Conservation (phyloP, 2,113 vertebrate genomes). For the Grallaria varia region DNA sequence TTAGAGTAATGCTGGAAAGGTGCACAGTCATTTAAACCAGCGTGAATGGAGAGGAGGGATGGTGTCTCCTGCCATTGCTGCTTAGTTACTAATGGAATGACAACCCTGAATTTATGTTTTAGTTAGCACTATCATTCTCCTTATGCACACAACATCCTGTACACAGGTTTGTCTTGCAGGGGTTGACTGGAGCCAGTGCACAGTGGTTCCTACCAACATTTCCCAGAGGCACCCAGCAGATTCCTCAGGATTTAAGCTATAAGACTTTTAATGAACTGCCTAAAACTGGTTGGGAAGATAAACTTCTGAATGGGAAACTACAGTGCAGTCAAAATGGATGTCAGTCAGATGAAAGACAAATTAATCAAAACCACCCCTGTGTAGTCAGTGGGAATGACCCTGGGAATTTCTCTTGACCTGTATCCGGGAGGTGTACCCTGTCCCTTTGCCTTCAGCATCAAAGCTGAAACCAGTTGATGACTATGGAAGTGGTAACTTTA, state of each 20-base stretch:
- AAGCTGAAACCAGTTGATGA: not conserved
- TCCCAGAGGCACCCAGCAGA: not conserved
- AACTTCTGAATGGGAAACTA: not conserved
- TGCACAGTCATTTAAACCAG: not conserved
- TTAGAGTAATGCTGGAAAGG: constrained; percentile 56
- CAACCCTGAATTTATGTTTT: not conserved
- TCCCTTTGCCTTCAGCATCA: not conserved
- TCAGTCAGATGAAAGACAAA: not conserved
- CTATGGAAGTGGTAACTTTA: not conserved
- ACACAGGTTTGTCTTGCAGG: not conserved
- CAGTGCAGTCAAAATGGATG: not conserved
- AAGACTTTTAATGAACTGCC: not conserved
- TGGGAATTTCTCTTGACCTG: not conserved
- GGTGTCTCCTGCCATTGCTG: not conserved
- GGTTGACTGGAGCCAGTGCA: not conserved
- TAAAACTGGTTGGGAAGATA: not conserved
- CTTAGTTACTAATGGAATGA: not conserved
- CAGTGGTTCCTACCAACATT: not conserved
- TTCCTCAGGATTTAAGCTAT: not conserved
- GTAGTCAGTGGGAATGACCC: not conserved
- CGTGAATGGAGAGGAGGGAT: not conserved
- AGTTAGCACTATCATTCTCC: not conserved
- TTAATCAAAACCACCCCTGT: not conserved
- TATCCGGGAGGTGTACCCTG: not conserved
- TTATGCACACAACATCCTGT: not conserved